Evolutionary conservation across 1,140 invertebrate genomes (phyloP).

Genomic region (Protaetia brevitarsis): DNA sequence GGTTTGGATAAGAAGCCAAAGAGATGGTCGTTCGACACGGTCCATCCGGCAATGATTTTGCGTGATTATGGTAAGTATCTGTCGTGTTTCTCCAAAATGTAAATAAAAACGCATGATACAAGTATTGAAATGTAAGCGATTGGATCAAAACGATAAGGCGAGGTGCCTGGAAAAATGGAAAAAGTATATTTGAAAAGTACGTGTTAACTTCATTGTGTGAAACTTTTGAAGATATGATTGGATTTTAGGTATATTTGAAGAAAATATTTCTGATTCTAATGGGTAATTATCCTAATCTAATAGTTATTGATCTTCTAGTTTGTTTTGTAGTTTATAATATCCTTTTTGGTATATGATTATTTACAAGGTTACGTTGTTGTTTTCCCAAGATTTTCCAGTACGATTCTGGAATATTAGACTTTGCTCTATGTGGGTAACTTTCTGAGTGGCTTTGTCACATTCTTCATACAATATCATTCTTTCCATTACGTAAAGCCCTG

Average conservation of each 20-base stretch:
- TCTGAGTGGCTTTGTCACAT: too few species aligned
- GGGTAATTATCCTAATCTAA: too few species aligned
- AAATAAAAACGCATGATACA: constrained; percentile 14
- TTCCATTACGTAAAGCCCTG: too few species aligned
- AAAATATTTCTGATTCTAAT: not conserved
- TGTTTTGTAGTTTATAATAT: not conserved
- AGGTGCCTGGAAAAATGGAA: not conserved
- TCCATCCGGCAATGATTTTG: not conserved
- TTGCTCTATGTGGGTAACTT: too few species aligned
- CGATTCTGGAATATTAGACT: too few species aligned
- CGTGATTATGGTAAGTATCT: constrained; percentile 13
- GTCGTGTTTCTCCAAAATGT: constrained; percentile 5
- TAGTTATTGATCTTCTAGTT: constrained; percentile 7
- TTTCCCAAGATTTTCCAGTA: too few species aligned
- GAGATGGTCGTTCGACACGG: not conserved
- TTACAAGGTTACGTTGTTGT: too few species aligned
- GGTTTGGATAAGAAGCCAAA: not conserved
- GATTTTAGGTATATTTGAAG: not conserved
- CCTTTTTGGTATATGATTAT: too few species aligned
- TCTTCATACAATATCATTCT: too few species aligned
- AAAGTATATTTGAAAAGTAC: too few species aligned
- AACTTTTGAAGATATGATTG: too few species aligned
- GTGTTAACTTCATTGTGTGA: too few species aligned
- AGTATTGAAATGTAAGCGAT: not conserved
- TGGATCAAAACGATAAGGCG: constrained; percentile 9